A percentile compares a stretch with the other conserved stretches of the same genome.
These are phyloP conservation scores for Beris morrisii DNA, from an alignment of 2,888 invertebrate species.

Conservation along the genomic window DNA sequence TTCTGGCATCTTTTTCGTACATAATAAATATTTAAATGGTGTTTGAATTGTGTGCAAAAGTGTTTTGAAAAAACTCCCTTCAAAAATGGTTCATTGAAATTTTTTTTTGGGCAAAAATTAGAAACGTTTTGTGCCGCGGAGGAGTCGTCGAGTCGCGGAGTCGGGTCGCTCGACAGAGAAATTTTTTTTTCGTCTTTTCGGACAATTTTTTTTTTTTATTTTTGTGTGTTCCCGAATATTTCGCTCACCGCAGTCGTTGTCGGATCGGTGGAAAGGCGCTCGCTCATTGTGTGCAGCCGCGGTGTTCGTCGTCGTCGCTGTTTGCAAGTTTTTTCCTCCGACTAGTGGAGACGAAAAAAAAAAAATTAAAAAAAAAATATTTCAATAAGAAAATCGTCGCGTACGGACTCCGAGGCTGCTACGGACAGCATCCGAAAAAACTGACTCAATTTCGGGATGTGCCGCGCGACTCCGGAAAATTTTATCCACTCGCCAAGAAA, in stretches of 20 bases:
- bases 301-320: too few species aligned
- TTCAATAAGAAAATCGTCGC: too few species aligned
- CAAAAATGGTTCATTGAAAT: slow-evolving; percentile 27
- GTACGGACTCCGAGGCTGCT: too few species aligned
- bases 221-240: too few species aligned
- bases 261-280: too few species aligned
- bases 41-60: slow-evolving; percentile 28
- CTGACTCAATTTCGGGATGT: background rate
- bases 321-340: too few species aligned
- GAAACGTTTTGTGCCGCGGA: slow-evolving; percentile 28
- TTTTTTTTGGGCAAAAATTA: slow-evolving; percentile 19
- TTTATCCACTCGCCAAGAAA: background rate
- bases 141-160: slow-evolving; percentile 25
- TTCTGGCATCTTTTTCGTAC: slow-evolving; percentile 31
- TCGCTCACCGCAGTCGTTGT: too few species aligned
- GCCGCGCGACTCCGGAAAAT: background rate
- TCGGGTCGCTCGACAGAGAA: slow-evolving; percentile 9
- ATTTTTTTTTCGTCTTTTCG: too few species aligned
- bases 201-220: too few species aligned
- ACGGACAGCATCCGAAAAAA: slow-evolving; percentile 7
- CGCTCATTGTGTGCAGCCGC: too few species aligned
- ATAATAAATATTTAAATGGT: slow-evolving; percentile 25
- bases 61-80: slow-evolving; percentile 25
- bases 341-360: too few species aligned
- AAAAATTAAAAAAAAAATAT: too few species aligned